Percentiles rank a stretch among this genome's conserved stretches.
Conservation (phyloP, 2,113 vertebrate genomes). For the Atractosteus spatula region DNA sequence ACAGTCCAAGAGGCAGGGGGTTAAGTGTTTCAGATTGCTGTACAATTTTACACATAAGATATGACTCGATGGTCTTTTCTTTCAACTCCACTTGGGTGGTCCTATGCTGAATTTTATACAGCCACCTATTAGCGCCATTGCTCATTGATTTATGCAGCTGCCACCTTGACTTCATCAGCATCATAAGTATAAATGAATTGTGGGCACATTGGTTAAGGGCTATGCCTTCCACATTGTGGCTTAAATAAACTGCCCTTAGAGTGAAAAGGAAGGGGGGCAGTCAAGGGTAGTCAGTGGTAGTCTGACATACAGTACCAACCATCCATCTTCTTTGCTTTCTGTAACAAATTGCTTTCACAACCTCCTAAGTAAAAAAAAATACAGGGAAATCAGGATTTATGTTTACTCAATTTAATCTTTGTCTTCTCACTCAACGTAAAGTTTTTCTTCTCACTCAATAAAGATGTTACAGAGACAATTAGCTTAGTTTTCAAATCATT, state of each 20-base stretch:
- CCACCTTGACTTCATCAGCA: constrained; percentile 68
- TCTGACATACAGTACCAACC: constrained; percentile 29
- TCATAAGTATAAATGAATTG: constrained; percentile 60
- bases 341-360: constrained; percentile 45
- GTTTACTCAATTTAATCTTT: too few species aligned
- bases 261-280: constrained; percentile 33
- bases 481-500: too few species aligned
- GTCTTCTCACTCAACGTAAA: too few species aligned
- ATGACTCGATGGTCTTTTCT: constrained; percentile 63
- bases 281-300: constrained; percentile 40
- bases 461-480: too few species aligned
- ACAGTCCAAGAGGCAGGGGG: constrained; percentile 30
- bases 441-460: too few species aligned
- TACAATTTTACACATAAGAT: constrained; percentile 58
- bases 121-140: constrained; percentile 65
- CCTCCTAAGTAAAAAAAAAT: constrained; percentile 46
- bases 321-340: constrained; percentile 29
- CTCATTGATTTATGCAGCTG: constrained; percentile 69
- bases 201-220: constrained; percentile 52
- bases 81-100: constrained; percentile 66
- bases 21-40: constrained; percentile 50
- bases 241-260: constrained; percentile 54
- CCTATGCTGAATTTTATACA: constrained; percentile 59
- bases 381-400: constrained; percentile 28
- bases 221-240: constrained; percentile 46